These are phyloP conservation scores for Paramormyrops hopkinsi DNA, from an alignment of 2,797 vertebrate genomes.

Conservation along the genomic window DNA sequence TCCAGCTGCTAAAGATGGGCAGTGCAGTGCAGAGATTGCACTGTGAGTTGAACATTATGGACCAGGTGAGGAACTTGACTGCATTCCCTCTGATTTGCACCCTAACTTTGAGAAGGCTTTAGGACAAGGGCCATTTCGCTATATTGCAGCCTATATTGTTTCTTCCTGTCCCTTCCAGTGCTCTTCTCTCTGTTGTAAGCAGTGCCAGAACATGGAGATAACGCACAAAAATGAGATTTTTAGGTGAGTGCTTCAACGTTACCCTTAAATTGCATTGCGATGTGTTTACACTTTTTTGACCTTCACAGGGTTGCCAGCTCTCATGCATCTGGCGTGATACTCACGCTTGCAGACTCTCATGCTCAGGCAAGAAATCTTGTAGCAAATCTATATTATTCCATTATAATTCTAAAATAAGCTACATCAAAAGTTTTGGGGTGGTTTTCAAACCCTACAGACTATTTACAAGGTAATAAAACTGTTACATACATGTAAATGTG, in stretches of 20 bases:
- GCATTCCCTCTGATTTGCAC: neutral
- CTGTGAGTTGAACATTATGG: constrained; percentile 95
- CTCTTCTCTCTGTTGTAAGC: constrained; percentile 93
- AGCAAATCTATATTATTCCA: neutral
- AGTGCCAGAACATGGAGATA: constrained; percentile 93
- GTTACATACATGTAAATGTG: neutral
- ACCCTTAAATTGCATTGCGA: neutral
- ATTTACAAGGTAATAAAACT: neutral
- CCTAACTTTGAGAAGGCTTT: neutral
- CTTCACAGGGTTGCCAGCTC: neutral
- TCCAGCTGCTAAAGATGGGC: constrained; percentile 88
- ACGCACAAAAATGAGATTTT: constrained; percentile 98
- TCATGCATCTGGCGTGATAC: neutral
- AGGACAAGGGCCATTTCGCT: neutral
- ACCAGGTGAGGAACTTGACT: constrained; percentile 67
- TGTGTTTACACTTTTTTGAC: neutral
- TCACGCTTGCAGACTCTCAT: neutral
- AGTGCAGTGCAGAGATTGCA: constrained; percentile 93
- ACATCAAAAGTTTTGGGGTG: neutral
- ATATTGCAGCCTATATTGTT: neutral
- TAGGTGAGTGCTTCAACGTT: constrained; percentile 77
- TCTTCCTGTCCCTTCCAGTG: constrained; percentile 60
- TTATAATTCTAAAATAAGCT: neutral
- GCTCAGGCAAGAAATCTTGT: neutral
- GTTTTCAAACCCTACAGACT: neutral